Conservation (phyloP, 2,797 vertebrate species). For the Sphenodon punctatus region DNA sequence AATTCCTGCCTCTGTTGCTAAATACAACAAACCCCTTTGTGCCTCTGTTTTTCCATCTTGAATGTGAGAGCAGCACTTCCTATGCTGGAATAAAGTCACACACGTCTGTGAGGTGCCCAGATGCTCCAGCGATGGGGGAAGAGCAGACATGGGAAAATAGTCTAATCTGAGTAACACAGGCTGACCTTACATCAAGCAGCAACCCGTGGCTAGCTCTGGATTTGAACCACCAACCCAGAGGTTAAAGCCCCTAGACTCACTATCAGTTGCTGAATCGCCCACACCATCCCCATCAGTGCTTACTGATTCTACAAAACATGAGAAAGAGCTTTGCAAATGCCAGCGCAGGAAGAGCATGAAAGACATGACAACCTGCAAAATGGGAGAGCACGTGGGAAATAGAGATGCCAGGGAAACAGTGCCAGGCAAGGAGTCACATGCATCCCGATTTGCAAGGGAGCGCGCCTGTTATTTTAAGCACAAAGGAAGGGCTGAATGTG, state of each 20-base stretch:
- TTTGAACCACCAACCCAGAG: background rate
- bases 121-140: background rate
- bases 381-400: background rate
- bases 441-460: background rate
- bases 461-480: background rate
- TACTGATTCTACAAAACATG: background rate
- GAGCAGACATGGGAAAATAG: too few relatives aligned
- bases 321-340: background rate
- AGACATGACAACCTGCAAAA: background rate
- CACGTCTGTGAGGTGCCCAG: fast-evolving
- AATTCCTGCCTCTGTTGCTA: background rate
- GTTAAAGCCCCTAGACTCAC: background rate
- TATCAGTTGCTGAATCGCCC: background rate
- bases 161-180: too few relatives aligned
- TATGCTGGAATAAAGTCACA: too few relatives aligned
- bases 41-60: background rate
- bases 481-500: too few relatives aligned
- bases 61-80: background rate
- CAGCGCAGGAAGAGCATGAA: background rate
- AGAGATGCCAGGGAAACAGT: background rate
- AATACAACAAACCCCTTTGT: fast-evolving
- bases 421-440: background rate
- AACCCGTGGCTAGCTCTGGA: too few relatives aligned
- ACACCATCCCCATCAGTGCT: background rate
- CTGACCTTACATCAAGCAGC: too few relatives aligned